Evolutionary conservation across 2,888 invertebrate species (phyloP).

Genomic region (Argyresthia albistria): DNA sequence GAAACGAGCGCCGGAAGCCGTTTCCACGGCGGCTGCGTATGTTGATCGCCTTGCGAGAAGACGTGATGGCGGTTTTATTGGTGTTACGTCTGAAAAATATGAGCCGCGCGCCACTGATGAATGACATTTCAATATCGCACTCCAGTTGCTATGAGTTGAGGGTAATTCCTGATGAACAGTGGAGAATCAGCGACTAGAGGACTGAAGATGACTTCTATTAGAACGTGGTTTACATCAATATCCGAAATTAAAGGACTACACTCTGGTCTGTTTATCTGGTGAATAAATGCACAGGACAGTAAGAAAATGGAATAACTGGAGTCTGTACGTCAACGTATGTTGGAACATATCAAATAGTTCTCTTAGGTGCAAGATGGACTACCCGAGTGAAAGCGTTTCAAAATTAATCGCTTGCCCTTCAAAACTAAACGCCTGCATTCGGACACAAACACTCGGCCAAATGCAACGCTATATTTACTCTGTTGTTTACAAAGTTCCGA

Average conservation of each 20-base stretch:
- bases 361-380: slow-evolving; percentile 15
- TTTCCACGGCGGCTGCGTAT: not conserved
- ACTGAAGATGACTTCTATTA: too few species aligned
- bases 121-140: not conserved
- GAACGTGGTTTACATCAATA: too few species aligned
- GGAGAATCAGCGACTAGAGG: too few species aligned
- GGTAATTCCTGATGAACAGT: too few species aligned
- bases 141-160: not conserved
- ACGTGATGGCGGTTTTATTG: not conserved
- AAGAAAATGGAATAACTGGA: too few species aligned
- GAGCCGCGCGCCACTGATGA: not conserved
- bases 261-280: too few species aligned
- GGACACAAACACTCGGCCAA: slow-evolving; percentile 16
- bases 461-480: not conserved
- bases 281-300: too few species aligned
- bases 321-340: not conserved
- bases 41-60: not conserved
- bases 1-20: not conserved
- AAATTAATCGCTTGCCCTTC: slow-evolving; percentile 47
- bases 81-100: not conserved
- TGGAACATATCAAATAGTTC: not conserved
- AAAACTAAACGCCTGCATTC: slow-evolving; percentile 31
- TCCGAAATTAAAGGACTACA: too few species aligned
- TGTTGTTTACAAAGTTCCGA: too few species aligned
- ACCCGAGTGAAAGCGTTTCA: slow-evolving; percentile 57